Base-by-base conservation (phyloP, 92 coral and sea anemone species). In the Pocillopora grandis region DNA sequence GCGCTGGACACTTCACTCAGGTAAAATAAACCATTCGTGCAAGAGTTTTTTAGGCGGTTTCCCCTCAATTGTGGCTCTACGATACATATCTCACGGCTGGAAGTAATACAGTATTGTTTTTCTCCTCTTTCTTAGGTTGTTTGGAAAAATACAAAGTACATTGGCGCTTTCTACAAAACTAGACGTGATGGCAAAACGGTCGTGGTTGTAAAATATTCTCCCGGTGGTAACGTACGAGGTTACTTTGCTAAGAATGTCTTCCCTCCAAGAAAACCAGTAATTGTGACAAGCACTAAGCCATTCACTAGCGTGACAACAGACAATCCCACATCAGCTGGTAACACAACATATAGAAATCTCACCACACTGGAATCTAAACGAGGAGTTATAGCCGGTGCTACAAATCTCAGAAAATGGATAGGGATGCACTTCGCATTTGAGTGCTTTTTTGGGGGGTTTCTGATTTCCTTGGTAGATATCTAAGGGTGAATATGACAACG, bases 61-160 rank as follows among this genome's bases (percentile, higher is more conserved):
- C 75, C 9, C 13, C 23, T 21, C 16, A 48, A 7, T 42, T 3
- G 52, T 7, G 52, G 52, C 52, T 42, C 5, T 42, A 42, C 52
- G 4, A 42, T 42, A 42, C 52, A 42, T 42, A 3, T 2, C 5
- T 42, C 31, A 27, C 1, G 31, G 31, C 31, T 0, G 31, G 31
- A 78, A 75, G 27, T 57, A n/a, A 77, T 17, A 2, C 31, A 27
- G 31, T 42, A 18, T 58, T 1, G n/a, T 71, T 13, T 48, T 13
- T 56, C 10, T 79, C 15, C 2, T 76, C 19, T 57, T 21, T 63
- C 57, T 52, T 69, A 89, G 92, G 55, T 89, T 18, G 92, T 89
- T 62, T 89, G 92, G 92, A 89, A 89, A 81, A 78, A 76, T 70
- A 89, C 92, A 10, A 89, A 68, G 78, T 76, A 89, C 76, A 89